phyloP scores from a whole-genome alignment of 92 coral and sea anemone species.

The Heliopora coerulea region DNA sequence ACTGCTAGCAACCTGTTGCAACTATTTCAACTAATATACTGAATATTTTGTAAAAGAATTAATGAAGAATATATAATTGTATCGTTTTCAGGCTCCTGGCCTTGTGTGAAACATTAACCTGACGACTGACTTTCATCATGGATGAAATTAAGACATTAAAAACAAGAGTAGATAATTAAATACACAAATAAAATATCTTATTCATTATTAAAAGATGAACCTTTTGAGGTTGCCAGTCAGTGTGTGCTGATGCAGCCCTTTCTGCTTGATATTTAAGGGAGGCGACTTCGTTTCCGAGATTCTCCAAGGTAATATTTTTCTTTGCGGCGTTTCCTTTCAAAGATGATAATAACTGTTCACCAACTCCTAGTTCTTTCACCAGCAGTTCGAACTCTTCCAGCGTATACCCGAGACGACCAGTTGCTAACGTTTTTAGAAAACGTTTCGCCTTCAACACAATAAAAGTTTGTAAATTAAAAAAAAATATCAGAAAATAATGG shows the following conservation, averaged over 20 bases:
- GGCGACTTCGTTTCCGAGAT: conserved; percentile 13
- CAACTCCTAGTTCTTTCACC: conserved; percentile 2
- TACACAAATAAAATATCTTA: background rate
- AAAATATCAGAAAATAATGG: background rate
- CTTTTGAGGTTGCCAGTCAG: conserved; percentile 27
- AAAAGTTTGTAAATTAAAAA: background rate
- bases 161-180: background rate
- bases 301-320: background rate
- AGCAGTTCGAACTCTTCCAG: background rate
- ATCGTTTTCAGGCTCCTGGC: too few relatives aligned
- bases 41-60: too few relatives aligned
- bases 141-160: background rate
- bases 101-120: too few relatives aligned
- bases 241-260: conserved; percentile 4
- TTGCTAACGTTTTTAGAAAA: conserved; percentile 1
- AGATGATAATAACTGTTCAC: background rate
- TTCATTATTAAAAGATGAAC: background rate
- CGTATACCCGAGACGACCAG: conserved; percentile 14
- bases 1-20: too few relatives aligned
- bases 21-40: too few relatives aligned
- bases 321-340: conserved; percentile 11
- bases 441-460: background rate
- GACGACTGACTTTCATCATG: too few relatives aligned
- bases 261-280: conserved; percentile 12
- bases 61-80: too few relatives aligned